Evolutionary conservation across 2,113 vertebrate genomes (phyloP).

Genomic region (Rallus limicola): DNA sequence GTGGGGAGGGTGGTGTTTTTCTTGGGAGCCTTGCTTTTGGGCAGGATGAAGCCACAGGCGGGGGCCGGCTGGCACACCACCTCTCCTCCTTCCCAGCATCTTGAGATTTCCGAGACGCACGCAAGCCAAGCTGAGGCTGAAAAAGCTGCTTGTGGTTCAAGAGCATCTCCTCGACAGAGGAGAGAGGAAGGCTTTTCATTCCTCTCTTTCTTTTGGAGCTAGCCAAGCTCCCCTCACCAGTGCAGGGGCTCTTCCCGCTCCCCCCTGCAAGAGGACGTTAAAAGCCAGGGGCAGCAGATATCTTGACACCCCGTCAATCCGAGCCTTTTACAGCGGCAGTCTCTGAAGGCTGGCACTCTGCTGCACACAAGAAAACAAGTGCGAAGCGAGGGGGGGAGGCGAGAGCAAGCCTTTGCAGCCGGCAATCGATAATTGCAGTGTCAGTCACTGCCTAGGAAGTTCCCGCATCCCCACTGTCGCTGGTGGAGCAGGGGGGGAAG

Average conservation of each 20-base stretch:
- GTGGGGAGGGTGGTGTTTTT: not conserved
- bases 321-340: constrained; percentile 60
- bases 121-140: constrained; percentile 15
- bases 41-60: not conserved
- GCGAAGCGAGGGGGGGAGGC: constrained; percentile 33
- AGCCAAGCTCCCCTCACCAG: not conserved
- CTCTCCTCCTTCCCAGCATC: constrained; percentile 46
- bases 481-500: not conserved
- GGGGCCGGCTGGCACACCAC: not conserved
- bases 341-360: constrained; percentile 66
- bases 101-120: not conserved
- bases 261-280: constrained; percentile 39
- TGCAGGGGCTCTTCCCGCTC: not conserved
- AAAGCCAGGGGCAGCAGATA: constrained; percentile 51
- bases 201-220: constrained; percentile 11
- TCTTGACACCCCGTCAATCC: constrained; percentile 66
- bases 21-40: not conserved
- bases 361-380: constrained; percentile 60
- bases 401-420: constrained; percentile 42
- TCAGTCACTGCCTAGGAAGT: constrained; percentile 50
- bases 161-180: constrained; percentile 17
- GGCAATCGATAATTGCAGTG: constrained; percentile 61
- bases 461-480: constrained; percentile 30
- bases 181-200: constrained; percentile 28
- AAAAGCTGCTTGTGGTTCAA: constrained; percentile 54